These are phyloP conservation scores for Pardosa pseudoannulata DNA, from an alignment of 2,888 invertebrate species.

Conservation along the genomic window DNA sequence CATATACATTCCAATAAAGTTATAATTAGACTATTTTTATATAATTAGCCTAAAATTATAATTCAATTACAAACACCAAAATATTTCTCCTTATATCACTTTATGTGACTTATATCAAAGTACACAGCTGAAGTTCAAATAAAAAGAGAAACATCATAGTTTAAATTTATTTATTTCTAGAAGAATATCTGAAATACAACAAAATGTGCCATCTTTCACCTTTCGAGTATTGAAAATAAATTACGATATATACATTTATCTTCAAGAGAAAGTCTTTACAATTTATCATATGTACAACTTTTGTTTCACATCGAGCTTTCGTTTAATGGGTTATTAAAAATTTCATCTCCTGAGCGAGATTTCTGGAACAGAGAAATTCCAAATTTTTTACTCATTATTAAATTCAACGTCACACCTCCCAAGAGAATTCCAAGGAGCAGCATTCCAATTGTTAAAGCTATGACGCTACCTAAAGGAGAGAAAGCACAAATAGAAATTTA, in stretches of 20 bases:
- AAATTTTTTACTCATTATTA: conserved; percentile 50
- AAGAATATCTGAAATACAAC: too few species aligned
- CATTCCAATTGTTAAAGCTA: conserved; percentile 60
- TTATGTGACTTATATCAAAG: too few species aligned
- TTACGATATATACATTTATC: conserved; percentile 20
- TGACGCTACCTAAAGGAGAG: conserved; percentile 49
- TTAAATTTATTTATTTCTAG: too few species aligned
- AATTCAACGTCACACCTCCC: conserved; percentile 47
- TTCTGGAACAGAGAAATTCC: conserved; percentile 59
- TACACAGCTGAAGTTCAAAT: too few species aligned
- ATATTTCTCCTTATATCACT: too few species aligned
- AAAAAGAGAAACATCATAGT: too few species aligned
- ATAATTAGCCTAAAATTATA: too few species aligned
- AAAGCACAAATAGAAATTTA: neutral
- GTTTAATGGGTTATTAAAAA: conserved; percentile 23
- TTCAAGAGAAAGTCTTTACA: neutral
- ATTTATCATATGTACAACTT: neutral
- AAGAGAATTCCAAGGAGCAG: conserved; percentile 45
- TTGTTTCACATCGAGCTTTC: conserved; percentile 52
- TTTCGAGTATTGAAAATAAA: neutral
- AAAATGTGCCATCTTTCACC: neutral
- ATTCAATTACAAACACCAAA: too few species aligned
- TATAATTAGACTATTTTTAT: too few species aligned
- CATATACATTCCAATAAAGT: too few species aligned
- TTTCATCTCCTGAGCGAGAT: neutral